These are phyloP conservation scores for Machaerirhynchus nigripectus DNA, from an alignment of 2,113 vertebrate species.

Conservation along the genomic window DNA sequence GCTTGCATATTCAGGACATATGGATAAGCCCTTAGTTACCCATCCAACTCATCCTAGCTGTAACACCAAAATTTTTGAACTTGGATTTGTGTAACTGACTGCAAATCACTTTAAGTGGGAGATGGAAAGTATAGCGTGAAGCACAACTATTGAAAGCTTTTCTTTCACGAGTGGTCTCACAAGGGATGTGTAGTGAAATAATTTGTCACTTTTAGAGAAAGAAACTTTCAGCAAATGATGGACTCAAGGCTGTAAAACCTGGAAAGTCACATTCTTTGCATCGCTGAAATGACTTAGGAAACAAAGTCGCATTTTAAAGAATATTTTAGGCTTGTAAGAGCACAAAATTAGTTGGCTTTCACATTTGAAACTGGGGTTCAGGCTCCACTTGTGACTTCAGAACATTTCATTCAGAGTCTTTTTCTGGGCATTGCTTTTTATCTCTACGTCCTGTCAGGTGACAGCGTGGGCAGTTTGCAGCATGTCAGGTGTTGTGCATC, in stretches of 20 bases:
- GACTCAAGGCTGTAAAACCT: background rate
- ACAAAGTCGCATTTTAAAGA: background rate
- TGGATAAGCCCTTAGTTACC: conserved; percentile 3
- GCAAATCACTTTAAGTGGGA: background rate
- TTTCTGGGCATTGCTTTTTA: background rate
- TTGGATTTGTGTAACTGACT: conserved; percentile 3
- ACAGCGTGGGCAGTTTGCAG: background rate
- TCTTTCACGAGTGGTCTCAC: background rate
- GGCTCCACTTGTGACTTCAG: background rate
- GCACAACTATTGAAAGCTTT: background rate
- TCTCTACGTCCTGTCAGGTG: background rate
- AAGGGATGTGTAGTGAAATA: background rate
- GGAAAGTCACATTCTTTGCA: conserved; percentile 39
- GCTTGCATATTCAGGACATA: conserved; percentile 8
- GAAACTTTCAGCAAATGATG: background rate
- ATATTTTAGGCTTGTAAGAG: background rate
- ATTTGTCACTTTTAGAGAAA: background rate
- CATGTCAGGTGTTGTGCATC: background rate
- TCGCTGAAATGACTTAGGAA: background rate
- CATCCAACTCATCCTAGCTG: conserved; percentile 21
- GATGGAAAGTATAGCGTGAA: background rate
- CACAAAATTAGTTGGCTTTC: background rate
- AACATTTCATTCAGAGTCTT: background rate
- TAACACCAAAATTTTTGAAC: conserved; percentile 1
- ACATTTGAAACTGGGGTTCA: background rate